Percentiles rank a stretch among this genome's conserved stretches.
phyloP scores from a whole-genome alignment of 2,888 invertebrate genomes.

The Auanema freiburgensis region DNA sequence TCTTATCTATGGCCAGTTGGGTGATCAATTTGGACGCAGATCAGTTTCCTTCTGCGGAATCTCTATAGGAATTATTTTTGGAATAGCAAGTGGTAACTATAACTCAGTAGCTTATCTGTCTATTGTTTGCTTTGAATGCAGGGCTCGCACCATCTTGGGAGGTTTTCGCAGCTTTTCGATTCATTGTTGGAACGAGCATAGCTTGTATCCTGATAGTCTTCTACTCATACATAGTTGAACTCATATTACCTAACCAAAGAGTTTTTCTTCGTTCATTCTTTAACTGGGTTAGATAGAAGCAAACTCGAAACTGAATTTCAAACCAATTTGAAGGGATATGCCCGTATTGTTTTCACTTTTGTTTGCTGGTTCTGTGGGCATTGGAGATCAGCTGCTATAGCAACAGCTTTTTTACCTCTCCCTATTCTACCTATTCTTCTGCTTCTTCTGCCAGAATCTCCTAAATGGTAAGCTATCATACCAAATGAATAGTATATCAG shows the following conservation, averaged over 20 bases:
- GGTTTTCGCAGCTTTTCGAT: slow-evolving; percentile 37
- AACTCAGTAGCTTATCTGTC: background rate
- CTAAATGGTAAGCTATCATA: slow-evolving; percentile 34
- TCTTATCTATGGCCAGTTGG: slow-evolving; percentile 40
- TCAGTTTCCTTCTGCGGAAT: slow-evolving; percentile 39
- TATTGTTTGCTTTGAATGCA: slow-evolving; percentile 13
- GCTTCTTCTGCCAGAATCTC: slow-evolving; percentile 36
- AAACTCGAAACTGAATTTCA: background rate
- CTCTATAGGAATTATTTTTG: slow-evolving; percentile 32
- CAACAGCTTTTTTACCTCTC: slow-evolving; percentile 28
- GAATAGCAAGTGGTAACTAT: slow-evolving; percentile 29
- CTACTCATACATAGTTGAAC: slow-evolving; percentile 42
- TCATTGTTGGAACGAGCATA: slow-evolving; percentile 35
- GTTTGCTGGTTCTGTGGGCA: slow-evolving; percentile 36
- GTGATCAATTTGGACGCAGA: slow-evolving; percentile 42
- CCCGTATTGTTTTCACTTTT: slow-evolving; percentile 42
- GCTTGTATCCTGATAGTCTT: slow-evolving; percentile 43
- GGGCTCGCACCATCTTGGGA: slow-evolving; percentile 42
- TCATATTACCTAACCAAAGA: slow-evolving; percentile 41
- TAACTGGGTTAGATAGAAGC: slow-evolving; percentile 34
- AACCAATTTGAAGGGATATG: slow-evolving; percentile 35
- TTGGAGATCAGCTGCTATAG: slow-evolving; percentile 39
- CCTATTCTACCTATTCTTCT: slow-evolving; percentile 30
- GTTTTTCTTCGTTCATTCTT: slow-evolving; percentile 44
- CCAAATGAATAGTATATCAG: background rate